These are phyloP conservation scores for Yponomeuta malinellus DNA, from an alignment of 2,888 invertebrate genomes.

Conservation along the genomic window DNA sequence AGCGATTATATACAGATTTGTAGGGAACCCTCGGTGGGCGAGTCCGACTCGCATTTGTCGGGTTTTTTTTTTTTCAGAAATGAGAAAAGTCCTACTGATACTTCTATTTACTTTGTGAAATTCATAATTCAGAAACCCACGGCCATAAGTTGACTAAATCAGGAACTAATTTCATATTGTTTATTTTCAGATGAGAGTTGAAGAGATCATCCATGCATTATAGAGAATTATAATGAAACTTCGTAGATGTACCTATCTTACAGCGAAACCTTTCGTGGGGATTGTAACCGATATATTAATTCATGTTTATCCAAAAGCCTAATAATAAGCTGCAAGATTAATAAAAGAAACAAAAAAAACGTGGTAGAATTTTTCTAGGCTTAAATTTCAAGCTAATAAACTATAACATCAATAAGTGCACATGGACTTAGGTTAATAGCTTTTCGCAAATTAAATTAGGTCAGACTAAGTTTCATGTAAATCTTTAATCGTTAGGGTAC, in stretches of 20 bases:
- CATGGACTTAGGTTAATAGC: slow-evolving; percentile 65
- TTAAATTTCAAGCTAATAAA: slow-evolving; percentile 68
- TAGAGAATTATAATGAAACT: slow-evolving; percentile 71
- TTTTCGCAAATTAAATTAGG: slow-evolving; percentile 50
- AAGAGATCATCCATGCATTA: slow-evolving; percentile 57
- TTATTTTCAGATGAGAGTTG: slow-evolving; percentile 72
- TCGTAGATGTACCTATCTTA: slow-evolving; percentile 68
- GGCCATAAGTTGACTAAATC: not conserved
- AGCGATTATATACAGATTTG: no score
- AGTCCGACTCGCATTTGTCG: no score
- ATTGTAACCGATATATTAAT: slow-evolving; percentile 64
- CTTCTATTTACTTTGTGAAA: no score
- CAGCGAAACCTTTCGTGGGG: slow-evolving; percentile 64
- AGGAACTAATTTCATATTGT: slow-evolving; percentile 11
- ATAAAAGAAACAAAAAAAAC: slow-evolving; percentile 48
- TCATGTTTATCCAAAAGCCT: slow-evolving; percentile 67
- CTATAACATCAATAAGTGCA: slow-evolving; percentile 66
- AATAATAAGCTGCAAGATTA: slow-evolving; percentile 56
- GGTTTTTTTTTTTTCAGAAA: no score
- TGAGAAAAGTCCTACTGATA: no score
- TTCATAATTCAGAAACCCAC: no score
- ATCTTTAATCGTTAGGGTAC: slow-evolving; percentile 45
- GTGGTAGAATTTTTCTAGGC: slow-evolving; percentile 65
- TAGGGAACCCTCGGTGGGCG: no score
- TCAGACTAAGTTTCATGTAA: slow-evolving; percentile 44